Evolutionary conservation across 2,113 vertebrate species (phyloP).

Genomic region (Phodopus roborovskii): DNA sequence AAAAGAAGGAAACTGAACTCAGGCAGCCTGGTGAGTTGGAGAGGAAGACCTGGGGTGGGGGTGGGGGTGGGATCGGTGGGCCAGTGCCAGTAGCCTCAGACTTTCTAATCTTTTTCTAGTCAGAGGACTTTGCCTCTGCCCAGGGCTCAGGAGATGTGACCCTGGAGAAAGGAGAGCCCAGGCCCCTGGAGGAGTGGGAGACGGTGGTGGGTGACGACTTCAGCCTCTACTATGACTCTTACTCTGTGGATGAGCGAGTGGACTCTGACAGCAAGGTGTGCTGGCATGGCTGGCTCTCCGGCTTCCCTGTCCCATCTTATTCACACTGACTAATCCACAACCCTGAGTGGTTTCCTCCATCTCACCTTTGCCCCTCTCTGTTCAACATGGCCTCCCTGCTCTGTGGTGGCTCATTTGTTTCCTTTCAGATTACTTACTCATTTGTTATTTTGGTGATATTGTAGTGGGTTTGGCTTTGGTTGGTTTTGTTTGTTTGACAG

Average conservation of each 20-base stretch:
- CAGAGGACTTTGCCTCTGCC: conserved; percentile 73
- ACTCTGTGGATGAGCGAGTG: conserved; percentile 84
- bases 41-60: background rate
- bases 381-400: background rate
- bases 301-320: too few species aligned
- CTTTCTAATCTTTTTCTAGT: conserved; percentile 64
- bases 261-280: conserved; percentile 90
- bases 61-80: background rate
- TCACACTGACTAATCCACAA: too few species aligned
- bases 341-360: too few species aligned
- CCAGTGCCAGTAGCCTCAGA: background rate
- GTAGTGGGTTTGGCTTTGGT: background rate
- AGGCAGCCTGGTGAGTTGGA: conserved; percentile 68
- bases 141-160: conserved; percentile 66
- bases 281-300: background rate
- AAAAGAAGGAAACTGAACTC: conserved; percentile 79
- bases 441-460: background rate
- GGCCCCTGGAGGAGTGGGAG: conserved; percentile 84
- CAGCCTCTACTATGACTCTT: conserved; percentile 88
- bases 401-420: background rate
- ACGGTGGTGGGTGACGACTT: conserved; percentile 87
- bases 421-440: background rate
- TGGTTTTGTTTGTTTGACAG: background rate
- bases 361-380: background rate
- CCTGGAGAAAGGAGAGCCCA: conserved; percentile 70